Evolutionary conservation across 2,888 invertebrate species (phyloP), one percentile per base, ranked within the genome.

Genomic region (Leucophenga montana): DNA sequence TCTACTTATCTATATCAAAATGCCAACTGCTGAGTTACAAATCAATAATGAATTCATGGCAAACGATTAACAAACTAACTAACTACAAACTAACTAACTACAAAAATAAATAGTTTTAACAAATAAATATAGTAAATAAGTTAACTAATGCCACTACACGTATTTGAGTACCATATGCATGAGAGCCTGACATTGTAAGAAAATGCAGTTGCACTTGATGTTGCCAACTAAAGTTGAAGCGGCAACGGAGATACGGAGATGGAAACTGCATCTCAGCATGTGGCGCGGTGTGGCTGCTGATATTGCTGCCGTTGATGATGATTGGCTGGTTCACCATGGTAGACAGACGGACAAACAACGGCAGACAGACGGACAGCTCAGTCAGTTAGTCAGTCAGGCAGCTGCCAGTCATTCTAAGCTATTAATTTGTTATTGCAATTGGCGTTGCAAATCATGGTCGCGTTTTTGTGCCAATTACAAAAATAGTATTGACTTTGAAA

Each of bases 151-250:
- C 50, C 50, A 50, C 6, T 3, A 8, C 27, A 27, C 27, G 27
- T 27, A 27, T 27, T 4, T 27, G 50, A 50, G 39, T 39, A 39
- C 39, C 39, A 39, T 39, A 39, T 39, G 39, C 39, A 39, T 39
- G 39, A 39, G 39, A 39, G 11, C 14, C 18, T 83, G 85, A 79
- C 84, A 82, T 85, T 85, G 80, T 78, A 85, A 83, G 84, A 86
- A 85, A 86, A 86, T 86, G 86, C 80, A 79, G 85, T 86, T 86
- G 78, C 85, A 86, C 86, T 86, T 86, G 85, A 78, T 84, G 85
- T 75, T 77, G 83, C 85, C 82, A 82, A 83, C 84, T 84, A 76
- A 77, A 84, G 83, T 79, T 76, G 71, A 74, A 73, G 74, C 71
- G 67, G 72, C 50, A 6, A 18, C 50, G 13, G 50, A n/a, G n/a